Percentiles rank a stretch among this genome's conserved stretches.
Conservation (phyloP, 2,888 invertebrate genomes). For the Sipha maydis region DNA sequence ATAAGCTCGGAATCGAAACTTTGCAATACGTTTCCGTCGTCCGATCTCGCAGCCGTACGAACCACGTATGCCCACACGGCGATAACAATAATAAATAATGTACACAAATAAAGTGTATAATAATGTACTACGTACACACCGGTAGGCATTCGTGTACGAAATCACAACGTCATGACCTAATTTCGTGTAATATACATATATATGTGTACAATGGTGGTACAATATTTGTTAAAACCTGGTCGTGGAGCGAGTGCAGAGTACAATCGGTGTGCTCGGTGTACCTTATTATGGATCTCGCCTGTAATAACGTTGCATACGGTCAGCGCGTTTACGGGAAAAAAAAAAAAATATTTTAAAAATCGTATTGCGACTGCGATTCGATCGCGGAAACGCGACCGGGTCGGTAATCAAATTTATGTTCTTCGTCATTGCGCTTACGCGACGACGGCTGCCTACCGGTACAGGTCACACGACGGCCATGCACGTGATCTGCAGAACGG, state of each 20-base stretch:
- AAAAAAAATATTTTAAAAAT: too few relatives aligned
- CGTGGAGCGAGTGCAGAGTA: neutral
- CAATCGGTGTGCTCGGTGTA: neutral
- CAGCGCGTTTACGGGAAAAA: neutral
- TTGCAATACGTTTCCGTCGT: conserved; percentile 1
- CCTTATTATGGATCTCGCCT: neutral
- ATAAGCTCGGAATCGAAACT: neutral
- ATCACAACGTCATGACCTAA: neutral
- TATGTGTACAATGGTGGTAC: too few relatives aligned
- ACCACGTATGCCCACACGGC: too few relatives aligned
- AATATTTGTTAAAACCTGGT: neutral
- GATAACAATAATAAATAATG: neutral
- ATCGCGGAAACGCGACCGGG: too few relatives aligned
- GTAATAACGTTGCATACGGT: neutral
- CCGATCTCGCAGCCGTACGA: too few relatives aligned
- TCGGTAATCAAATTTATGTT: too few relatives aligned
- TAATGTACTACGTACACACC: neutral
- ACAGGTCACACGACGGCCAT: too few relatives aligned
- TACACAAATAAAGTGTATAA: neutral
- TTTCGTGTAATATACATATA: neutral
- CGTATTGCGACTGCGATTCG: neutral
- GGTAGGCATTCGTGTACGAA: neutral
- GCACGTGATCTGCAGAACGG: too few relatives aligned
- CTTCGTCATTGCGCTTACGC: too few relatives aligned
- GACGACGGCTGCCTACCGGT: too few relatives aligned